These are phyloP conservation scores for Brachypteracias leptosomus DNA, from an alignment of 2,113 vertebrate genomes.

Conservation along the genomic window DNA sequence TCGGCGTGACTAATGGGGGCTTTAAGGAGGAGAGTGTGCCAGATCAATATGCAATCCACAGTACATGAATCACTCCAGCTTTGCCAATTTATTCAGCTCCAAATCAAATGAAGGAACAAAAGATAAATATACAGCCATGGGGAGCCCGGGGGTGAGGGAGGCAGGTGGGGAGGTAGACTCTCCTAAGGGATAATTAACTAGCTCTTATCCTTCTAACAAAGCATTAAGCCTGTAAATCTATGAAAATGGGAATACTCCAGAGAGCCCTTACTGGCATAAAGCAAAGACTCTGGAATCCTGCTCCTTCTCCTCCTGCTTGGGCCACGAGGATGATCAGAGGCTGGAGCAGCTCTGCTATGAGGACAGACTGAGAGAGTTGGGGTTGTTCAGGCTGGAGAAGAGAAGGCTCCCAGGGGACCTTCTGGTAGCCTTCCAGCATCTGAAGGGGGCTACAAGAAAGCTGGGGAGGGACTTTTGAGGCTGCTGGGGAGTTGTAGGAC, in stretches of 20 bases:
- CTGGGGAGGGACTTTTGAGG: too few species aligned
- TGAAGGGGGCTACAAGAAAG: too few species aligned
- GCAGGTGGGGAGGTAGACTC: conserved; percentile 36
- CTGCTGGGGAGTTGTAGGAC: too few species aligned
- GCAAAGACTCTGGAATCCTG: background rate
- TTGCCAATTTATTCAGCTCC: conserved; percentile 62
- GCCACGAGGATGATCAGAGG: too few species aligned
- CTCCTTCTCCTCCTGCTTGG: too few species aligned
- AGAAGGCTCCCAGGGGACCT: too few species aligned
- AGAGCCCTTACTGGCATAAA: background rate
- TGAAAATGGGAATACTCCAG: conserved; percentile 26
- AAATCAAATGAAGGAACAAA: conserved; percentile 57
- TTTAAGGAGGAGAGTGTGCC: conserved; percentile 39
- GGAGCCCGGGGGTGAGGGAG: background rate
- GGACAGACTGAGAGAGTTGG: too few species aligned
- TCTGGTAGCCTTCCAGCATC: too few species aligned
- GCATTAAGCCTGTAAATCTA: conserved; percentile 39
- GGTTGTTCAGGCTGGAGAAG: too few species aligned
- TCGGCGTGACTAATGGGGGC: conserved; percentile 37
- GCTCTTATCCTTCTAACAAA: conserved; percentile 59
- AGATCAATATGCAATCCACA: conserved; percentile 61
- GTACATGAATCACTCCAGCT: conserved; percentile 65
- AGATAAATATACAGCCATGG: conserved; percentile 49
- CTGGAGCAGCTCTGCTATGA: too few species aligned
- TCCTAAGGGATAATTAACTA: conserved; percentile 54